A percentile compares a stretch with the other conserved stretches of the same genome.
Evolutionary conservation across 2,797 vertebrate genomes (phyloP).

Genomic region (Carcharodon carcharias): DNA sequence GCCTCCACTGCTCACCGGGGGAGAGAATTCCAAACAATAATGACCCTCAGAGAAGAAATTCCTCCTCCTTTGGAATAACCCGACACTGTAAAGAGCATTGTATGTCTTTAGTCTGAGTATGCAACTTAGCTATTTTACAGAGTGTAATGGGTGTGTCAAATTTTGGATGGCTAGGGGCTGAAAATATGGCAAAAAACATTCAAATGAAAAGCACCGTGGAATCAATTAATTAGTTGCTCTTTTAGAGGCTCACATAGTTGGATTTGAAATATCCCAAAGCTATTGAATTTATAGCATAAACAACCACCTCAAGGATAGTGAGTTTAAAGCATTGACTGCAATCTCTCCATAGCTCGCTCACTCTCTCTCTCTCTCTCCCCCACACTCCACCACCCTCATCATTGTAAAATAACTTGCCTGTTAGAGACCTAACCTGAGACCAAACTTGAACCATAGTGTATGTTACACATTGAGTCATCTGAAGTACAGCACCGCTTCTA

Average conservation of each 20-base stretch:
- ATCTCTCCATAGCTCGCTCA: neutral
- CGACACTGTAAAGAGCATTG: no score
- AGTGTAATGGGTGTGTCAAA: neutral
- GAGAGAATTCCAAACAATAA: no score
- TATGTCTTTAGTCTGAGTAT: neutral
- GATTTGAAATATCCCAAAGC: neutral
- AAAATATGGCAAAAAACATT: neutral
- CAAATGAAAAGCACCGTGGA: neutral
- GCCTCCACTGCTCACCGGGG: no score
- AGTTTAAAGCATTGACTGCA: neutral
- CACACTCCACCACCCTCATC: no score
- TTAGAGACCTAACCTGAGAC: neutral
- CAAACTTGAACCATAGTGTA: neutral
- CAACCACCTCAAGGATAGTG: neutral
- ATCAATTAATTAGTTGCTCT: neutral
- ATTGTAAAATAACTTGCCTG: neutral
- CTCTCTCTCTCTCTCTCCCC: neutral
- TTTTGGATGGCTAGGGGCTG: neutral
- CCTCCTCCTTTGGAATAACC: neutral
- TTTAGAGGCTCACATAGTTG: neutral
- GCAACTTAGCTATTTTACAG: neutral
- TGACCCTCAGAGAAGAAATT: no score
- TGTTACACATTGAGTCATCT: neutral
- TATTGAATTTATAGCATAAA: neutral
- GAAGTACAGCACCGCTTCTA: neutral